These are phyloP conservation scores for Chloebia gouldiae DNA, from an alignment of 2,113 vertebrate genomes.

Conservation along the genomic window DNA sequence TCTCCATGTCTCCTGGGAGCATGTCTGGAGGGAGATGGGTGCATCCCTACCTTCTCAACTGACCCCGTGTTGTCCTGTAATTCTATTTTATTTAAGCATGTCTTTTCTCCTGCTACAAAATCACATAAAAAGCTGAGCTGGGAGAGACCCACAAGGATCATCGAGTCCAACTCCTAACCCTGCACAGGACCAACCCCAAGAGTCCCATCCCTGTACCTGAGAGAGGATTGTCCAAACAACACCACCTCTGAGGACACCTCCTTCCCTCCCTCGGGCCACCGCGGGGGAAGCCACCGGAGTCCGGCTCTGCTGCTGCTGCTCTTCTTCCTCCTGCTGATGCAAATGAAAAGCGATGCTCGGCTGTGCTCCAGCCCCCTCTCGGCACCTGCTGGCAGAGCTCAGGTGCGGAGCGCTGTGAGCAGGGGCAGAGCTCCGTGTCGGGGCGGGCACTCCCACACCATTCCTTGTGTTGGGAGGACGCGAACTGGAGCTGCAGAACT, in stretches of 20 bases:
- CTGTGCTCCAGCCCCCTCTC: not conserved
- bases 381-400: not conserved
- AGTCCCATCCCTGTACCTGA: not conserved
- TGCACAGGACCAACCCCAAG: not conserved
- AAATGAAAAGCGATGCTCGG: not conserved
- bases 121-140: not conserved
- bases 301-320: not conserved
- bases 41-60: fast-evolving
- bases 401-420: not conserved
- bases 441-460: not conserved
- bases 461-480: not conserved
- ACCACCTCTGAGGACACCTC: not conserved
- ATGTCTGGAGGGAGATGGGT: fast-evolving
- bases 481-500: not conserved
- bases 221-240: not conserved
- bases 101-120: not conserved
- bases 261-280: fast-evolving
- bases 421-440: not conserved
- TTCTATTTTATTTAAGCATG: too few relatives aligned
- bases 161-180: not conserved
- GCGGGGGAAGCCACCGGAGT: not conserved
- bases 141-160: not conserved
- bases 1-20: fast-evolving
- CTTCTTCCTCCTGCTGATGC: not conserved
- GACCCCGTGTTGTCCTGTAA: not conserved